Conservation (phyloP, 2,113 vertebrate species). For the Mormoops blainvillei region DNA sequence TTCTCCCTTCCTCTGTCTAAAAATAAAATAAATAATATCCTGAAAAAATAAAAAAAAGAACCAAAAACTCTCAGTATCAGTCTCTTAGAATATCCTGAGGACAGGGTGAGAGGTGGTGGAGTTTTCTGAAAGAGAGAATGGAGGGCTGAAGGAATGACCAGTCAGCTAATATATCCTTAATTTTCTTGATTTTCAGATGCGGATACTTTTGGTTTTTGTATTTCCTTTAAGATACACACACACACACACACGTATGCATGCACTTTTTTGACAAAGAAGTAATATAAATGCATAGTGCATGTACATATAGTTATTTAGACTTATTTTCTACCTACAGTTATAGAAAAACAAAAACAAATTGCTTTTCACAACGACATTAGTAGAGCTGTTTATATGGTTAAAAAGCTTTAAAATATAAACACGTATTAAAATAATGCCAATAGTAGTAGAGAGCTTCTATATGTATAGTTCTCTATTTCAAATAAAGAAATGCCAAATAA, state of each 20-base stretch:
- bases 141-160: neutral
- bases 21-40: too few relatives aligned
- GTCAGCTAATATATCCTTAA: neutral
- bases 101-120: neutral
- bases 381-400: neutral
- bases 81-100: neutral
- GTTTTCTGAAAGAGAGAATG: neutral
- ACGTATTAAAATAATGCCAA: neutral
- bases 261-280: neutral
- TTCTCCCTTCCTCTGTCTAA: too few relatives aligned
- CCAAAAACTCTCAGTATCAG: neutral
- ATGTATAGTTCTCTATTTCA: neutral
- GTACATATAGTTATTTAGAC: neutral
- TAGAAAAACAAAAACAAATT: neutral
- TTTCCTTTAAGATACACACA: too few relatives aligned
- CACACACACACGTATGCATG: too few relatives aligned
- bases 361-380: neutral
- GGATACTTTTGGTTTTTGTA: neutral
- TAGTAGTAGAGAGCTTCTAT: neutral
- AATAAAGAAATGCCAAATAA: neutral
- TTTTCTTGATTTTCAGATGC: neutral
- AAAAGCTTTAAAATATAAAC: neutral
- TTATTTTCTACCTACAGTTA: neutral
- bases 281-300: neutral
- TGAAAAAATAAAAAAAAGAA: too few relatives aligned